These are phyloP conservation scores for Tryphoninae sp. DNA, from an alignment of 2,888 invertebrate genomes.

Conservation along the genomic window DNA sequence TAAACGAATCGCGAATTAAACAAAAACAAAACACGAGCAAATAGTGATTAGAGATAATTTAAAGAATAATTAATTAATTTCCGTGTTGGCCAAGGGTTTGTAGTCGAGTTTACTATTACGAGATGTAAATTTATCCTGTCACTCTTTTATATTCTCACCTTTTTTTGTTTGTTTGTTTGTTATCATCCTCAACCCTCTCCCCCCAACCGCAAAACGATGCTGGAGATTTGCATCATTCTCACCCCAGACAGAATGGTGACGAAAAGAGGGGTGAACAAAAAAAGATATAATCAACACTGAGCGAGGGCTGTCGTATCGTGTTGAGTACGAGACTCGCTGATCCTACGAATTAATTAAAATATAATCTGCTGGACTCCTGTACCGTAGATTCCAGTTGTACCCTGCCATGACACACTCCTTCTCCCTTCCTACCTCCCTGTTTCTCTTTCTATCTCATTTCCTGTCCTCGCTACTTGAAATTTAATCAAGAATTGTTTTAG, in stretches of 20 bases:
- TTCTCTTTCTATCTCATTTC: conserved; percentile 14
- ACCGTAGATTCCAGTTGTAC: not conserved
- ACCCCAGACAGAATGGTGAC: not conserved
- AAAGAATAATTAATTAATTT: too few species aligned
- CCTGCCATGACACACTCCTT: not conserved
- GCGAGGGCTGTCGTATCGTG: conserved; percentile 44
- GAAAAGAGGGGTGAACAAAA: not conserved
- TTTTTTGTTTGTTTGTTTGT: too few species aligned
- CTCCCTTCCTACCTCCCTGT: not conserved
- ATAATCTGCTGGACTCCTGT: conserved; percentile 51
- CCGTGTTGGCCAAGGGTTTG: too few species aligned
- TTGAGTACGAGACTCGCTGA: conserved; percentile 39
- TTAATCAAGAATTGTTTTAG: conserved; percentile 62
- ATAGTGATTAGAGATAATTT: too few species aligned
- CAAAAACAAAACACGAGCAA: too few species aligned
- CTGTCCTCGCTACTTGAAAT: conserved; percentile 46
- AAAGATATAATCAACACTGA: conserved; percentile 46
- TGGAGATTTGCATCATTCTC: conserved; percentile 53
- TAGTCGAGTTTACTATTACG: too few species aligned
- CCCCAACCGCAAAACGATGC: not conserved
- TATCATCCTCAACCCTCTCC: not conserved
- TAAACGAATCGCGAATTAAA: too few species aligned
- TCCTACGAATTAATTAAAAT: conserved; percentile 61
- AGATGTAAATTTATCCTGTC: not conserved
- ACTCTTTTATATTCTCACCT: conserved; percentile 1